phyloP scores from a whole-genome alignment of 2,888 invertebrate species.

The Desoria tigrina region DNA sequence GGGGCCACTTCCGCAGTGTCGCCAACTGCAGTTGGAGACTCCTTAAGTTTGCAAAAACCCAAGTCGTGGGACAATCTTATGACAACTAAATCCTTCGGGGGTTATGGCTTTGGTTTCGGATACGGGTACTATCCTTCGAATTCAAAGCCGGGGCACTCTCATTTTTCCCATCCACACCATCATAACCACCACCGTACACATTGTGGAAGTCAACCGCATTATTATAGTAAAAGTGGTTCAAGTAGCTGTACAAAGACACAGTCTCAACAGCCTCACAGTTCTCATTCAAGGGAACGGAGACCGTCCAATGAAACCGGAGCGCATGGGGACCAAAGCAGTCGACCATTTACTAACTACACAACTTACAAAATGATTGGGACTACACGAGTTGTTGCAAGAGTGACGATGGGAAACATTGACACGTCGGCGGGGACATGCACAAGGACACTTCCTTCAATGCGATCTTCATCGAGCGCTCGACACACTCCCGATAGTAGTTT shows the following conservation, averaged over 20 bases:
- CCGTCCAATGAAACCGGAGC: neutral
- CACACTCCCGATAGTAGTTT: constrained; percentile 33
- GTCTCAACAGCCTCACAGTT: neutral
- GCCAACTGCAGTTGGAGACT: constrained; percentile 3
- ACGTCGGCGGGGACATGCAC: constrained; percentile 24
- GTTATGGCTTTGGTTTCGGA: constrained; percentile 83
- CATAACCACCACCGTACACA: constrained; percentile 50
- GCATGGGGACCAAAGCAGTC: neutral
- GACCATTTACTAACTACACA: constrained; percentile 18
- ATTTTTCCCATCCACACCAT: constrained; percentile 48
- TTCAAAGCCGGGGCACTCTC: constrained; percentile 16
- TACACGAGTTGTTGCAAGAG: constrained; percentile 15
- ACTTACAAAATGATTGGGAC: constrained; percentile 19
- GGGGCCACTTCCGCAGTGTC: neutral
- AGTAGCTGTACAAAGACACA: constrained; percentile 1
- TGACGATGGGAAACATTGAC: constrained; percentile 11
- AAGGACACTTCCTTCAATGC: constrained; percentile 43
- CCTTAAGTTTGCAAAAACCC: constrained; percentile 66
- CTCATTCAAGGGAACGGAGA: neutral
- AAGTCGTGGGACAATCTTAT: constrained; percentile 84
- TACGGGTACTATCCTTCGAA: constrained; percentile 58
- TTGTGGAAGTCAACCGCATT: constrained; percentile 45
- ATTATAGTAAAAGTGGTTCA: constrained; percentile 25
- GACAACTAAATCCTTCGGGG: constrained; percentile 80
- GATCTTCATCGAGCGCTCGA: constrained; percentile 22